Percentiles rank a stretch among this genome's conserved stretches.
These are phyloP conservation scores for Drosophila fulvimacula DNA, from an alignment of 2,888 invertebrate genomes.

Conservation along the genomic window DNA sequence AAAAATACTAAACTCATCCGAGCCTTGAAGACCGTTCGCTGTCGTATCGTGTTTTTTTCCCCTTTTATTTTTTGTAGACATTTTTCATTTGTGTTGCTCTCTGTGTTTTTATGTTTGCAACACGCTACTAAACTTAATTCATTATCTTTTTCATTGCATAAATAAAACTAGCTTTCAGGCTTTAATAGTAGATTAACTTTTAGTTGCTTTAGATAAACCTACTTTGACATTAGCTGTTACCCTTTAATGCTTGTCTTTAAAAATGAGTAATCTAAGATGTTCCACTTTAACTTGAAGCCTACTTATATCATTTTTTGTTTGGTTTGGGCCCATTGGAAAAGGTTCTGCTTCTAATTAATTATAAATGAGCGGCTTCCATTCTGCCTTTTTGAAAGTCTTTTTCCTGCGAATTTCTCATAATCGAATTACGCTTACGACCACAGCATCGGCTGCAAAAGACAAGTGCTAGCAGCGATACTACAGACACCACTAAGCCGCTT, in stretches of 20 bases:
- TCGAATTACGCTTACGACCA: conserved; percentile 75
- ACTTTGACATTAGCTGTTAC: neutral
- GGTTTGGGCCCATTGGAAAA: conserved; percentile 52
- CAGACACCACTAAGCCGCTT: conserved; percentile 76
- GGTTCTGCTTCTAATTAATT: conserved; percentile 64
- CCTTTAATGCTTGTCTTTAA: neutral
- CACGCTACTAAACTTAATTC: neutral
- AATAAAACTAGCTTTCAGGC: neutral
- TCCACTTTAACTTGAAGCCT: conserved; percentile 33
- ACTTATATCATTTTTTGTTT: conserved; percentile 57
- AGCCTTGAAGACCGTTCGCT: conserved; percentile 10
- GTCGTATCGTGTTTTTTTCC: neutral
- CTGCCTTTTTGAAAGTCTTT: conserved; percentile 12
- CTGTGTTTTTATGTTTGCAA: neutral
- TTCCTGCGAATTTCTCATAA: conserved; percentile 59
- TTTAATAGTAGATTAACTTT: neutral
- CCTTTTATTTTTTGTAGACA: neutral
- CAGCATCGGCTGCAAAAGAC: conserved; percentile 46
- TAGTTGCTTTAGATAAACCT: neutral
- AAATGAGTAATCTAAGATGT: neutral
- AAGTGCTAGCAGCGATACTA: conserved; percentile 42
- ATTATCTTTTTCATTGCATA: neutral
- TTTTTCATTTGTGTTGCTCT: conserved; percentile 10
- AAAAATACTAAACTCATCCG: conserved; percentile 29
- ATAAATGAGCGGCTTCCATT: conserved; percentile 53